A percentile compares a stretch with the other conserved stretches of the same genome.
phyloP scores from a whole-genome alignment of 2,797 vertebrate species.

The Streptopelia turtur region DNA sequence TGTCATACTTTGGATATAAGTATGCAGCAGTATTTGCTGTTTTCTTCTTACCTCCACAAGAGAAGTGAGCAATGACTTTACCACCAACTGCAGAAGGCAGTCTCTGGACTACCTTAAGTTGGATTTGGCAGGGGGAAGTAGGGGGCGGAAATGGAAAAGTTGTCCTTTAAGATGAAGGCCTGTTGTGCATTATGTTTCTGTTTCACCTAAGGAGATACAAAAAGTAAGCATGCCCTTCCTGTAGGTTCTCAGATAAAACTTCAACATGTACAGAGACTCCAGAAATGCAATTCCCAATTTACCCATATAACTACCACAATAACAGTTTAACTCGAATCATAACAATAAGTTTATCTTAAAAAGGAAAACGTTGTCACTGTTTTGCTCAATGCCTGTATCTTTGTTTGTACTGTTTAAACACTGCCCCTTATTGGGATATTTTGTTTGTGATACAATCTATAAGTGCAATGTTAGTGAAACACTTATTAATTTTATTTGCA shows the following conservation, averaged over 20 bases:
- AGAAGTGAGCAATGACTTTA: not conserved
- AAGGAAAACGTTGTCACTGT: not conserved
- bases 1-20: not conserved
- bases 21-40: not conserved
- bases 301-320: not conserved
- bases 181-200: not conserved
- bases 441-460: not conserved
- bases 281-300: not conserved
- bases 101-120: not conserved
- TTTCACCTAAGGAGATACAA: not conserved
- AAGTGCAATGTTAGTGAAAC: not conserved
- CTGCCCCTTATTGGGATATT: not conserved
- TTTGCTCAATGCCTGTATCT: not conserved
- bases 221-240: not conserved
- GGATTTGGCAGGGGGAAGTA: not conserved
- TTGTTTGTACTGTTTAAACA: not conserved
- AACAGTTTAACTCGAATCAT: not conserved
- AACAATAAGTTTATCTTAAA: not conserved
- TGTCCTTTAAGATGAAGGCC: not conserved
- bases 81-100: not conserved
- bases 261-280: not conserved
- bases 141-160: not conserved
- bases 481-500: not conserved
- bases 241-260: not conserved
- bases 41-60: not conserved